Evolutionary conservation across 2,888 invertebrate species (phyloP), one percentile per base, ranked within the genome.

Genomic region (Beris morrisii): DNA sequence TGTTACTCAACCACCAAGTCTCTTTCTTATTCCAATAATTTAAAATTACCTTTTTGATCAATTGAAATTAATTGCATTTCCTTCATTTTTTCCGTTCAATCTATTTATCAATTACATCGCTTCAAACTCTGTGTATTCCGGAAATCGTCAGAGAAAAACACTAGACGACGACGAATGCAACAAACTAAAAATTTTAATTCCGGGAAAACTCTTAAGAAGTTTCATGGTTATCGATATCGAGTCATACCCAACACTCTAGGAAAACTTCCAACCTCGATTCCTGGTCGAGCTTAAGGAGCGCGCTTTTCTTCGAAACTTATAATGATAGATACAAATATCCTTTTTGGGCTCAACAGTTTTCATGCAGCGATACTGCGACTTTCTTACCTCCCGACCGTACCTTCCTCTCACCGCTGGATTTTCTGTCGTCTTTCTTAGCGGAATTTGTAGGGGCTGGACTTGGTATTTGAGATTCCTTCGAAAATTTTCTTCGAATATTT

Each of bases 271-370:
- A 28, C 53, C 38, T 38, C 38, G 9, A 38, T 38, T 38, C 53
- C 9, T 53, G 53, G 53, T 3, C 53, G 22, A 53, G 4, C 30
- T 53, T 53, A 30, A 30, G 5, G 30, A 53, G 31, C 53, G 31
- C 53, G 30, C 53, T 53, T 53, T 31, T 28, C 30, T 53, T 53
- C 28, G n/a, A 53, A 53, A 53, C 53, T 53, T 53, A 53, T 53
- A 53, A 53, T 53, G 53, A 53, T 53, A 53, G 53, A 53, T 31
- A 53, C 31, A 53, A 53, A 53, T 53, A 53, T 53, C 5, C 53
- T 53, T 53, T 53, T n/a, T 30, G 22, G 30, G 31, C 31, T 9
- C 53, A n/a, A 53, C 31, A n/a, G 30, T 28, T 53, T 53, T 30
- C 53, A 30, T 30, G 53, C 53, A 30, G 53, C 53, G 9, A 53